These are phyloP conservation scores for Carcharodon carcharias DNA, from an alignment of 2,797 vertebrate species.

Conservation along the genomic window DNA sequence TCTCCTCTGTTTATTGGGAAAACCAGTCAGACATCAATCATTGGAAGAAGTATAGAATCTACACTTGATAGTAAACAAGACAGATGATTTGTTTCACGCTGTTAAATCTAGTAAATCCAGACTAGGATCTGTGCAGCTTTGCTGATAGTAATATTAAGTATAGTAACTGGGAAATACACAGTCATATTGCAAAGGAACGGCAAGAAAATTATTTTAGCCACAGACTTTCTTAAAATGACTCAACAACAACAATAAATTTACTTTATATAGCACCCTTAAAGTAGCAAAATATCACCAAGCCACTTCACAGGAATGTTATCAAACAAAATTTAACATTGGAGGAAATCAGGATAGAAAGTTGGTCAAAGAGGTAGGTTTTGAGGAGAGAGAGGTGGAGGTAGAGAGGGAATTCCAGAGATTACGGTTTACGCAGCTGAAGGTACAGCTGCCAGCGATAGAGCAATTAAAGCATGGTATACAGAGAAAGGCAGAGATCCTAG, in stretches of 20 bases:
- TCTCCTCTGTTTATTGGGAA: constrained; percentile 36
- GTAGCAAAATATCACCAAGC: background rate
- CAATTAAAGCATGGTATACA: background rate
- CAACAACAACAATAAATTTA: background rate
- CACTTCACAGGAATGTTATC: background rate
- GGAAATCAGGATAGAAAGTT: background rate
- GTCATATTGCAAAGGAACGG: background rate
- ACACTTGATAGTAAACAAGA: background rate
- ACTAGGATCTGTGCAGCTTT: background rate
- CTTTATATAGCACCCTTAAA: background rate
- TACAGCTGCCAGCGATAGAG: background rate
- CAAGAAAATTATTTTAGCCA: background rate
- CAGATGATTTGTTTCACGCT: background rate
- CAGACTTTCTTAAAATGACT: background rate
- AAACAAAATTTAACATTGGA: background rate
- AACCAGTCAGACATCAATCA: constrained; percentile 41
- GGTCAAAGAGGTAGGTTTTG: background rate
- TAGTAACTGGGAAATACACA: background rate
- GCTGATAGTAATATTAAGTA: background rate
- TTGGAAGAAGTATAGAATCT: constrained; percentile 41
- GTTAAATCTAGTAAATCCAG: background rate
- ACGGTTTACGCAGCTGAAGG: background rate
- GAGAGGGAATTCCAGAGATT: background rate
- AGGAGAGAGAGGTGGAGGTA: background rate
- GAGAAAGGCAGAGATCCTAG: background rate